Evolutionary conservation across 2,888 invertebrate genomes (phyloP).

Genomic region (Sarcophaga variegata): DNA sequence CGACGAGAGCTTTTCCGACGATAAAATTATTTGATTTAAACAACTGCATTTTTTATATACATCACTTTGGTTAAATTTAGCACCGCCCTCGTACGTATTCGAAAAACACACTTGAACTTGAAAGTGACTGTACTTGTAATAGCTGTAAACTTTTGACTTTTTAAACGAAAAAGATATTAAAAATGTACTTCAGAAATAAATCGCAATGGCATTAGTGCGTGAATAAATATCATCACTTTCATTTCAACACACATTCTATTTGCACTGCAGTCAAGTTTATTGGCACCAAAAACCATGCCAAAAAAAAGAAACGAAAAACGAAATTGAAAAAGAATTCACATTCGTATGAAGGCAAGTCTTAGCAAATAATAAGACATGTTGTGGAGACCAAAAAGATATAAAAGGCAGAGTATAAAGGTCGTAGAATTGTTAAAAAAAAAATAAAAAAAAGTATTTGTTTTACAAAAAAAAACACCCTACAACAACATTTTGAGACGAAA

Average conservation of each 20-base stretch:
- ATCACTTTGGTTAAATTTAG: too few relatives aligned
- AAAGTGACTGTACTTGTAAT: not conserved
- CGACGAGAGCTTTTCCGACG: too few relatives aligned
- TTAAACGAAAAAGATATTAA: conserved; percentile 3
- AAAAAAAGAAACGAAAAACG: not conserved
- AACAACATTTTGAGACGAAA: too few relatives aligned
- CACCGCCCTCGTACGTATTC: not conserved
- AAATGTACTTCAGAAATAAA: conserved; percentile 3
- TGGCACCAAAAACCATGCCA: conserved; percentile 8
- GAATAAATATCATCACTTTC: conserved; percentile 4
- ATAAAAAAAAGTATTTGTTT: too few relatives aligned
- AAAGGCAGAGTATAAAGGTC: not conserved
- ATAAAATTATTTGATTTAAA: too few relatives aligned
- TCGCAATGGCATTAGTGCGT: not conserved
- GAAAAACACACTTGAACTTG: not conserved
- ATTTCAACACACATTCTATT: conserved; percentile 2
- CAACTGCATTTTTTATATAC: too few relatives aligned
- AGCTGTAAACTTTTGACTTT: not conserved
- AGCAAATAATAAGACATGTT: not conserved
- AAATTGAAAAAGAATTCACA: not conserved
- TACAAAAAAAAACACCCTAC: too few relatives aligned
- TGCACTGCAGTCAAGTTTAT: conserved; percentile 43
- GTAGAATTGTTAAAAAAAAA: not conserved
- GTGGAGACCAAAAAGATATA: not conserved
- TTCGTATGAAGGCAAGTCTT: not conserved